Conservation (phyloP, 2,888 invertebrate species). For the Herminia tarsipennalis region DNA sequence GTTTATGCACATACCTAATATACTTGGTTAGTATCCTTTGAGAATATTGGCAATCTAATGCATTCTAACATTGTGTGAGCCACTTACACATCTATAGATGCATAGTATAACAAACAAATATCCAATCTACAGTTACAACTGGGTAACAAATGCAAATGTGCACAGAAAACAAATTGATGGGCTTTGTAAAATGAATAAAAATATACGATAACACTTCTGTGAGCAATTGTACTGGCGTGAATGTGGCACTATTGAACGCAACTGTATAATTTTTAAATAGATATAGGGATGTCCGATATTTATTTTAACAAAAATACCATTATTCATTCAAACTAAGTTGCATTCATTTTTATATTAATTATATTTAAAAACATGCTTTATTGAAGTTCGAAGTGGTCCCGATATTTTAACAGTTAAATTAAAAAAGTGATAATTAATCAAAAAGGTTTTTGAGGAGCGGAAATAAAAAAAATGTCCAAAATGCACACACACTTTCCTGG, state of each 20-base stretch:
- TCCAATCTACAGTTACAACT: conserved; percentile 33
- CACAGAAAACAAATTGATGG: conserved; percentile 24
- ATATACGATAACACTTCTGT: conserved; percentile 49
- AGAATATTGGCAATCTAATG: background rate
- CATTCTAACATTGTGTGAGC: background rate
- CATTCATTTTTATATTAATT: no score
- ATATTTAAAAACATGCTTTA: no score
- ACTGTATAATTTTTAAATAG: conserved; percentile 7
- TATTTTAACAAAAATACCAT: no score
- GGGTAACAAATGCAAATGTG: conserved; percentile 32
- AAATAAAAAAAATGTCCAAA: no score
- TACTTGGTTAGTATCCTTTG: no score
- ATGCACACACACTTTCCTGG: no score
- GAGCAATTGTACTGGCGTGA: conserved; percentile 48
- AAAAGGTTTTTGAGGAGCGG: no score
- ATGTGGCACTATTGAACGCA: conserved; percentile 40
- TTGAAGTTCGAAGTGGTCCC: no score
- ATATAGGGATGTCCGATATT: background rate
- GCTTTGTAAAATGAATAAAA: conserved; percentile 41
- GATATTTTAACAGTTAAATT: no score
- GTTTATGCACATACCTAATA: no score
- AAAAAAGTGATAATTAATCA: no score
- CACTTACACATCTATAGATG: background rate
- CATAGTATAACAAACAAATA: conserved; percentile 3
- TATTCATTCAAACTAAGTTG: no score